Conservation (phyloP, 1,140 invertebrate species). For the Drosophila serrata region DNA sequence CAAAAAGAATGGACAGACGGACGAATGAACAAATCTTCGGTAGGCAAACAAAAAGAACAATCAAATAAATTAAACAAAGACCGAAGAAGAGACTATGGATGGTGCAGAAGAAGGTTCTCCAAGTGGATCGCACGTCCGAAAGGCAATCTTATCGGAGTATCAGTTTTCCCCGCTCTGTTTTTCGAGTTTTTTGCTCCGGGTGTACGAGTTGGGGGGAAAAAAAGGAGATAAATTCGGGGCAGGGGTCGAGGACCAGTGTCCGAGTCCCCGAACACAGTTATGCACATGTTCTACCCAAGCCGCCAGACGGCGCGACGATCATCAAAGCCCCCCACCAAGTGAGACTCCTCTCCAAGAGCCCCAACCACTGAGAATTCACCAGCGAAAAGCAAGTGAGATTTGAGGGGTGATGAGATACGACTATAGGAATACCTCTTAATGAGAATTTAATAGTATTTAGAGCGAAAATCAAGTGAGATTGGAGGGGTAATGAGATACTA, state of each 20-base stretch:
- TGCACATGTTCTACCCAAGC: constrained; percentile 66
- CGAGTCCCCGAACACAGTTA: constrained; percentile 63
- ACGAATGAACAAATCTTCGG: constrained; percentile 42
- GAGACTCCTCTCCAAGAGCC: constrained; percentile 23
- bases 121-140: constrained; percentile 59
- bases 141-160: constrained; percentile 76
- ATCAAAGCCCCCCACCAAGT: constrained; percentile 33
- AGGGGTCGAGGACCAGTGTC: constrained; percentile 46
- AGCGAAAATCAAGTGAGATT: constrained; percentile 23
- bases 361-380: constrained; percentile 27
- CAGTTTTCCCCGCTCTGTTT: constrained; percentile 61
- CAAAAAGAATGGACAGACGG: constrained; percentile 19
- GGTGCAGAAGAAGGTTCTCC: constrained; percentile 48
- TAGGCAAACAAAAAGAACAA: constrained; percentile 72
- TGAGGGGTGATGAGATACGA: neutral
- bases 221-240: constrained; percentile 6
- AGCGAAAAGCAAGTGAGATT: constrained; percentile 27
- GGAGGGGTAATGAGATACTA: neutral
- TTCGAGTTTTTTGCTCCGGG: constrained; percentile 56
- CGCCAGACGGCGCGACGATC: constrained; percentile 58
- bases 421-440: neutral
- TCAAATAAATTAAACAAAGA: constrained; percentile 82
- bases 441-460: neutral
- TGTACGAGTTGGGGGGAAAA: constrained; percentile 33
- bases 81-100: constrained; percentile 40